These are phyloP conservation scores for Fistularia commersonii DNA, from an alignment of 2,797 vertebrate species.

Conservation along the genomic window DNA sequence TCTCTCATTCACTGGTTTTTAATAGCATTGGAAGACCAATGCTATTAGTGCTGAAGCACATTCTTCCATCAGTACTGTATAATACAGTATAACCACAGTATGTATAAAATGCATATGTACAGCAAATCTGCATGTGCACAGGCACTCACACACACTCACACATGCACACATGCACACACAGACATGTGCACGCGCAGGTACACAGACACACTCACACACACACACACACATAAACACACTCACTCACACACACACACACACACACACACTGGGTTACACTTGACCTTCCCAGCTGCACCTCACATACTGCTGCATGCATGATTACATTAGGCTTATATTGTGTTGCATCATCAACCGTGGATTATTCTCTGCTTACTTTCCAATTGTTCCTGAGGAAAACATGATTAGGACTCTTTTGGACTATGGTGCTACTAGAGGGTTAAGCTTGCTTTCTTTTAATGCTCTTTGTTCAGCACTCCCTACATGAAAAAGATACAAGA, in stretches of 20 bases:
- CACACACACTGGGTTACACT: neutral
- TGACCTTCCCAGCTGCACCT: conserved; percentile 35
- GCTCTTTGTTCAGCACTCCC: conserved; percentile 2
- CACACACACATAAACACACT: conserved; percentile 10
- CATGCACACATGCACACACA: conserved; percentile 5
- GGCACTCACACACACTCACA: conserved; percentile 14
- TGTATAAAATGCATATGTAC: conserved; percentile 19
- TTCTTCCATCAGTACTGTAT: conserved; percentile 41
- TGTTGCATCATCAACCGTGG: conserved; percentile 34
- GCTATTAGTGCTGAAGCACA: conserved; percentile 53
- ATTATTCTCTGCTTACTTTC: conserved; percentile 28
- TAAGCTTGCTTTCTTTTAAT: conserved; percentile 15
- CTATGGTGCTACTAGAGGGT: neutral
- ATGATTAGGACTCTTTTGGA: no score
- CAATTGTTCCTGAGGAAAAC: neutral
- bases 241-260: conserved; percentile 3
- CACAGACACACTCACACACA: conserved; percentile 7
- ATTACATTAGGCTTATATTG: conserved; percentile 22
- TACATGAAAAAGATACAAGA: no score
- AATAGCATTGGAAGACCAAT: conserved; percentile 47
- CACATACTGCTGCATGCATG: conserved; percentile 17
- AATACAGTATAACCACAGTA: conserved; percentile 7
- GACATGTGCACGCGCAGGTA: conserved; percentile 6
- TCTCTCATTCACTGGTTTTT: conserved; percentile 8
- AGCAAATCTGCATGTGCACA: neutral